Evolutionary conservation across 2,888 invertebrate genomes (phyloP).

Genomic region (Xestia c-nigrum): DNA sequence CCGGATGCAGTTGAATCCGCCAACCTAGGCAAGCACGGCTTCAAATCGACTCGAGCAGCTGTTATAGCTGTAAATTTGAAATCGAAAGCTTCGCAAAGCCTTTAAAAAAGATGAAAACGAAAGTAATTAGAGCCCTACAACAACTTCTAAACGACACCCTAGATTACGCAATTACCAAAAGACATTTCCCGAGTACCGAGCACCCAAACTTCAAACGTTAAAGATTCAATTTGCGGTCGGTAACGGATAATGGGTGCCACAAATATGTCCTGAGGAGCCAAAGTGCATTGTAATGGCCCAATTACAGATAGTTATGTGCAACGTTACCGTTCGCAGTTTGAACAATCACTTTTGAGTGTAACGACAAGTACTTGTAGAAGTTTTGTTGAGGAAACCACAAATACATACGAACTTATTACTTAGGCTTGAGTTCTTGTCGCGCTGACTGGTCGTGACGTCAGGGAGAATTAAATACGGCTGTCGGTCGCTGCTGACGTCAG

Average conservation of each 20-base stretch:
- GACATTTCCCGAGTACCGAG: constrained; percentile 53
- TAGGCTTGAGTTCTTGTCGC: too few species aligned
- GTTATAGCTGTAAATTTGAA: not conserved
- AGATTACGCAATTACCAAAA: constrained; percentile 49
- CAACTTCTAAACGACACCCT: constrained; percentile 38
- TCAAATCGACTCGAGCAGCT: too few species aligned
- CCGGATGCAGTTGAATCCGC: too few species aligned
- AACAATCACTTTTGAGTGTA: constrained; percentile 46
- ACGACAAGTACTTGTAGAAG: not conserved
- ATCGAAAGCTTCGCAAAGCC: not conserved
- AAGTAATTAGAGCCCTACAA: constrained; percentile 38
- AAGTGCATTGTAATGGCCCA: constrained; percentile 71
- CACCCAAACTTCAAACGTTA: constrained; percentile 74
- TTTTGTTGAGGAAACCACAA: not conserved
- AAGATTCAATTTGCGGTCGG: constrained; percentile 78
- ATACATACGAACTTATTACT: not conserved
- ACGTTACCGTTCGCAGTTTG: constrained; percentile 30
- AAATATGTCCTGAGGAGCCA: constrained; percentile 72
- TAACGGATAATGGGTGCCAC: constrained; percentile 73
- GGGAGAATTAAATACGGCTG: too few species aligned
- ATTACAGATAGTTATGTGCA: constrained; percentile 67
- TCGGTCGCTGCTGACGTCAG: too few species aligned
- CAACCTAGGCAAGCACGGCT: too few species aligned
- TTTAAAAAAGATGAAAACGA: not conserved
- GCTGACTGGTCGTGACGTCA: too few species aligned